These are phyloP conservation scores for Lucilia cuprina DNA, from an alignment of 1,140 invertebrate genomes.

Conservation along the genomic window DNA sequence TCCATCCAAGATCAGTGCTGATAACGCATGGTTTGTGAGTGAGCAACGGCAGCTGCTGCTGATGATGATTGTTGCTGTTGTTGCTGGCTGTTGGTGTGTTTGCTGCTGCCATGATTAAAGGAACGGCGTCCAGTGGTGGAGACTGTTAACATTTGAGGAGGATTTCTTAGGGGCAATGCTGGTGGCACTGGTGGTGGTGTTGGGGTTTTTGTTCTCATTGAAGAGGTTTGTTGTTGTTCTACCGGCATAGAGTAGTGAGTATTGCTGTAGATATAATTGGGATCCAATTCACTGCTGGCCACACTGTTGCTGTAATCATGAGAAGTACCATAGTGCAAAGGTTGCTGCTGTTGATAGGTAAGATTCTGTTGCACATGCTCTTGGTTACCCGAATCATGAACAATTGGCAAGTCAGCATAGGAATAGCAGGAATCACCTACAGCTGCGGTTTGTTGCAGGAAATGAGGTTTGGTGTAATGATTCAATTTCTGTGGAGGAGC, in stretches of 20 bases:
- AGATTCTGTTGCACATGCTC: constrained; percentile 39
- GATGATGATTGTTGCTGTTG: constrained; percentile 41
- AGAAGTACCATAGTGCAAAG: constrained; percentile 43
- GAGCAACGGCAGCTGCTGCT: constrained; percentile 38
- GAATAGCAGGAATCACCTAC: constrained; percentile 58
- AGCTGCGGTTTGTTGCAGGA: constrained; percentile 50
- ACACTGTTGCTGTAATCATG: constrained; percentile 41
- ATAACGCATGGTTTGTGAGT: constrained; percentile 11
- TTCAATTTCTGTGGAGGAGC: constrained; percentile 45
- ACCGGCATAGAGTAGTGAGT: constrained; percentile 58
- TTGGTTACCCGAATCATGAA: constrained; percentile 48
- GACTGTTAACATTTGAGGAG: constrained; percentile 44
- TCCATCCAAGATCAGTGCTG: constrained; percentile 51
- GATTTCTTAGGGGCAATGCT: constrained; percentile 57
- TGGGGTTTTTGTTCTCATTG: constrained; percentile 48
- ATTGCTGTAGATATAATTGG: constrained; percentile 60
- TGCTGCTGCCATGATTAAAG: constrained; percentile 44
- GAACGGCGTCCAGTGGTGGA: constrained; percentile 55
- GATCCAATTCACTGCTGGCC: constrained; percentile 50
- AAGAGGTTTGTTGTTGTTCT: constrained; percentile 47
- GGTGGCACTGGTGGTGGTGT: constrained; percentile 58
- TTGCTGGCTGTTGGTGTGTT: constrained; percentile 39
- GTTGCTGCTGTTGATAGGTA: constrained; percentile 36
- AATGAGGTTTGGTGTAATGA: constrained; percentile 59
- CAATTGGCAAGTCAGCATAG: constrained; percentile 58